A percentile compares a stretch with the other conserved stretches of the same genome.
Conservation (phyloP, 2,797 vertebrate species). For the Distichodus sexfasciatus region DNA sequence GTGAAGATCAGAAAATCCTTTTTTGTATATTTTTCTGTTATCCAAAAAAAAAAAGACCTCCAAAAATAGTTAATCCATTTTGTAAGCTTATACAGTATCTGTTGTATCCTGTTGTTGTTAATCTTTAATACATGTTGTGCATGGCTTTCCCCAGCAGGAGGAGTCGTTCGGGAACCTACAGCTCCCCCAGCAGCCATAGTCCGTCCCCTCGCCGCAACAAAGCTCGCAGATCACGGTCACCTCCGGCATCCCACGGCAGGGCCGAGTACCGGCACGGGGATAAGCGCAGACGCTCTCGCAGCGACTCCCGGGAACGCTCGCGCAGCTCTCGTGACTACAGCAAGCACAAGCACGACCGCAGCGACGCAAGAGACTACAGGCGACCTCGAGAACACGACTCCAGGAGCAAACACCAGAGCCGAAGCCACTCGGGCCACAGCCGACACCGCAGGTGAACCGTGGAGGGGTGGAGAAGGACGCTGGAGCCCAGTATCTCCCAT, state of each 20-base stretch:
- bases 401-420: conserved; percentile 73
- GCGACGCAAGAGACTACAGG: conserved; percentile 65
- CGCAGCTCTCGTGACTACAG: conserved; percentile 55
- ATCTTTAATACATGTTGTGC: too few species aligned
- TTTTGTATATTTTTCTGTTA: too few species aligned
- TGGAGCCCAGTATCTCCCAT: too few species aligned
- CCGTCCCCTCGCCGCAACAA: conserved; percentile 78
- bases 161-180: conserved; percentile 82
- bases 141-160: conserved; percentile 52
- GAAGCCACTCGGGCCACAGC: conserved; percentile 74
- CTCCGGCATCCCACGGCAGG: conserved; percentile 69
- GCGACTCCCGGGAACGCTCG: conserved; percentile 74
- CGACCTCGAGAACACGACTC: conserved; percentile 57
- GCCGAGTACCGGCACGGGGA: conserved; percentile 76
- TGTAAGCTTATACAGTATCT: too few species aligned
- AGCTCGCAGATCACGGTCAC: conserved; percentile 77
- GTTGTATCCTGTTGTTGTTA: too few species aligned
- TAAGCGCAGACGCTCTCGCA: conserved; percentile 72
- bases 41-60: too few species aligned
- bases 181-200: conserved; percentile 82
- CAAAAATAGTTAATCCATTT: too few species aligned
- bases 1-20: too few species aligned
- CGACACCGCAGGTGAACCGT: conserved; percentile 75
- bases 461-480: too few species aligned
- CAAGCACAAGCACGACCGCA: conserved; percentile 78